Base-by-base conservation (phyloP, 2,888 invertebrate species). In the Synergus gifuensis region DNA sequence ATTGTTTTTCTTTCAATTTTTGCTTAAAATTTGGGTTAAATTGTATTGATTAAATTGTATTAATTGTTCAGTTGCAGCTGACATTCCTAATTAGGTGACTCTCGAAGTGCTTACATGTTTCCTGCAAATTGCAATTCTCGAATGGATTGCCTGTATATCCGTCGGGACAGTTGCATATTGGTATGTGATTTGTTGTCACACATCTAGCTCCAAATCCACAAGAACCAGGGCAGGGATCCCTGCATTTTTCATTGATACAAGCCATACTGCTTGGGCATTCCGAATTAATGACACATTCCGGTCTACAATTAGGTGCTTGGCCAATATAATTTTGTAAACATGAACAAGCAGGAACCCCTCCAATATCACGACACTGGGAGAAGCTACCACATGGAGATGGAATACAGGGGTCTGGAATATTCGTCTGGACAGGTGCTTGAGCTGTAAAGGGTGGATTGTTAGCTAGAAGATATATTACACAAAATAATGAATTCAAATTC, bases 371-470 rank as follows among this genome's bases (percentile, higher is more conserved):
- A 88, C 97, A 97, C 87, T 95, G 94, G 83, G 97, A 96, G 88
- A 97, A 96, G 14, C 96, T 95, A 54, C 97, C 97, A 89, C 97
- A 97, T 0, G 97, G 96, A 12, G 96, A 95, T 69, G 96, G 96
- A 83, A 93, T 92, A 89, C 97, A 97, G 7, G 96, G 96, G 76
- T 93, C 93, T 94, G 93, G 92, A 91, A 93, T 95, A 94, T 87
- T 92, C 93, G 86, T 92, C 91, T 92, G 95, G 96, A 92, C 94
- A 93, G 86, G 12, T 77, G 14, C 44, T 22, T 76, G 67, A 22
- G 64, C 83, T 83, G 28, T 73, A 76, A 78, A 69, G 16, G 73
- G 5, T 18, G 36, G 36, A 54, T 73, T 36, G n/a, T 73, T 36
- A 49, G 11, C 2, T 22, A 28, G 2, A 62, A 62, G 14, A 28